Base-by-base conservation (phyloP, 37 sponge, comb jelly and placozoan genomes). In the Bolinopsis microptera region DNA sequence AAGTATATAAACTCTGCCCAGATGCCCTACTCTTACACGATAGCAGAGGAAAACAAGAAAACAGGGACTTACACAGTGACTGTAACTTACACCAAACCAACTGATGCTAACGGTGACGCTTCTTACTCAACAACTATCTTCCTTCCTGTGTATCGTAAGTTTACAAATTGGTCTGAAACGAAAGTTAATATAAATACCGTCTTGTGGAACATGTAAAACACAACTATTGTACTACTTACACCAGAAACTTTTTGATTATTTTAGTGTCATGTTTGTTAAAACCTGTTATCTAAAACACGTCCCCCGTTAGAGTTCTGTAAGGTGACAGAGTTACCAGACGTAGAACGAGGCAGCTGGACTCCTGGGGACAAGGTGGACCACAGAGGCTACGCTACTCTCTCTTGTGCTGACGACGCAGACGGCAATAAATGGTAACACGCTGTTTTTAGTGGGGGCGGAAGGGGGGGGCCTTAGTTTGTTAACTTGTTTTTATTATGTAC, bases 61-160 rank as follows among this genome's bases (percentile, higher is more conserved):
- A 1, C 33, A 16, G 80, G 80, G 33, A 9, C 34, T 1, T 77
- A 77, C 80, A 1, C 34, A 18, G 5, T 77, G 16, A 35, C 80
- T 8, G 80, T 35, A 35, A 35, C 37, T 1, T 77, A 77, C 37
- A 35, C 35, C 1, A 28, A 33, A 28, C 36, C 80, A 16, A 36
- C 36, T 34, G 21, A 1, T 2, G 32, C 80, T 0, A 9, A 35
- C 33, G 80, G 80, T 2, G 35, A 2, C 21, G 35, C 1, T 35
- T 16, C 34, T 5, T 13, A 32, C 35, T 21, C 80, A 1, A 34
- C 80, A 32, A 32, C 16, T 3, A 34, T 35, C 21, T 21, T 36
- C 32, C 36, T 77, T 1, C 21, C 80, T 32, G 80, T 77, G 3
- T 77, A 77, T 18, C 80, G 80, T 77, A 35, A 77, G 80, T 77